A percentile compares a stretch with the other conserved stretches of the same genome.
Evolutionary conservation across 1,140 invertebrate species (phyloP).

Genomic region (Musca vetustissima): DNA sequence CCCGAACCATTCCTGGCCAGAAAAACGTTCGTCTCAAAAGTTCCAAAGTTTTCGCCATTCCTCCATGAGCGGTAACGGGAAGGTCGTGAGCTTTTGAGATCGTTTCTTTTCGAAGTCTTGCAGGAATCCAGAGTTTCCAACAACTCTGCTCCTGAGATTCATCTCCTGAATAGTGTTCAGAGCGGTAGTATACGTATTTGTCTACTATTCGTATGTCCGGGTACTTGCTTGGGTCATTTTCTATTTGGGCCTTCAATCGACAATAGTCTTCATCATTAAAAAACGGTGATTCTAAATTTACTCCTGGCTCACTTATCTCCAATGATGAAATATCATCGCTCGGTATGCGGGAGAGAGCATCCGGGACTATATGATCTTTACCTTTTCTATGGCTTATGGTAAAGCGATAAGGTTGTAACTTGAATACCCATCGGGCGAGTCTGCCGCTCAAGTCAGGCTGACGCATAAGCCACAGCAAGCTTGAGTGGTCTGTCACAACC

Average conservation of each 20-base stretch:
- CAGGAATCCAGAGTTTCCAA: too few relatives aligned
- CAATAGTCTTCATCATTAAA: constrained; percentile 12
- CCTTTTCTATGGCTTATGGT: constrained; percentile 7
- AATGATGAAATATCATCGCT: constrained; percentile 9
- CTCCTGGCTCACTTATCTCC: not conserved
- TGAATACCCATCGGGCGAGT: constrained; percentile 42
- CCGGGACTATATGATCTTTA: constrained; percentile 20
- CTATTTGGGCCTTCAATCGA: not conserved
- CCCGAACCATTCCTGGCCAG: too few relatives aligned
- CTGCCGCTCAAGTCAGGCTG: constrained; percentile 51
- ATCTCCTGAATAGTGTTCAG: too few relatives aligned
- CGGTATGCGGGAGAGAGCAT: constrained; percentile 4
- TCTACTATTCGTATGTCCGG: constrained; percentile 19
- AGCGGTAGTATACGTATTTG: constrained; percentile 14
- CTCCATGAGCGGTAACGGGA: too few relatives aligned
- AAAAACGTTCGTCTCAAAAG: too few relatives aligned
- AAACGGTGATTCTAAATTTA: constrained; percentile 12
- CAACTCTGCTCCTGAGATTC: too few relatives aligned
- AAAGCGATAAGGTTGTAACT: constrained; percentile 34
- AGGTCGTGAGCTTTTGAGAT: too few relatives aligned
- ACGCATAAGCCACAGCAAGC: constrained; percentile 41
- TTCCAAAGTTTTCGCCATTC: too few relatives aligned
- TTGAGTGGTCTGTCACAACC: constrained; percentile 45
- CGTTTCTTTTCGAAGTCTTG: too few relatives aligned
- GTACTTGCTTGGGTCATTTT: not conserved